phyloP scores from a whole-genome alignment of 2,113 vertebrate genomes.

The Notechis scutatus region DNA sequence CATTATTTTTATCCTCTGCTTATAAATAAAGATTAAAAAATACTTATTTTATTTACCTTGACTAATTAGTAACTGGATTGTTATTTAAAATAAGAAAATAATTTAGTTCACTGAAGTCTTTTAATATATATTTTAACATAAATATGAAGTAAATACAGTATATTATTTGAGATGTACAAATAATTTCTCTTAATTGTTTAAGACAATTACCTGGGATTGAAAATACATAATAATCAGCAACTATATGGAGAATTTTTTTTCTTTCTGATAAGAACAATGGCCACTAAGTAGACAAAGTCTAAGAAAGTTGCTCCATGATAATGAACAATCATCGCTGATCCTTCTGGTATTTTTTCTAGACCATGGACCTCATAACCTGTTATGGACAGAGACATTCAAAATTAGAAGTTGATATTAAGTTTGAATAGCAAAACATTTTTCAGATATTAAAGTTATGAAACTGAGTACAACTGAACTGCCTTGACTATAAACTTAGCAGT shows the following conservation, averaged over 20 bases:
- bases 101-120: too few relatives aligned
- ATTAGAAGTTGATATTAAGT: not conserved
- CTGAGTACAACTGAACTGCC: too few relatives aligned
- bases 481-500: too few relatives aligned
- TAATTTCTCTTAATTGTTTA: not conserved
- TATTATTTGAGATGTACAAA: too few relatives aligned
- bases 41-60: not conserved
- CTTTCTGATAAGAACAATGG: constrained; percentile 78
- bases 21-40: not conserved
- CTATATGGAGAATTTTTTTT: constrained; percentile 82
- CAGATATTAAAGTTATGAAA: not conserved
- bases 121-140: too few relatives aligned
- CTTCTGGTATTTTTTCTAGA: constrained; percentile 73
- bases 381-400: constrained; percentile 33
- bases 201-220: constrained; percentile 74
- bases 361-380: constrained; percentile 78
- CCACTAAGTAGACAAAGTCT: constrained; percentile 90
- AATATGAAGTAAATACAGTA: too few relatives aligned
- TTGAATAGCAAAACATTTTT: not conserved
- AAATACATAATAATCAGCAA: constrained; percentile 89
- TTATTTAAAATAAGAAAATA: too few relatives aligned
- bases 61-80: too few relatives aligned
- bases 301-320: constrained; percentile 94
- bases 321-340: constrained; percentile 89
- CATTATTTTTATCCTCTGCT: not conserved